A percentile compares a stretch with the other conserved stretches of the same genome.
Conservation (phyloP, 2,113 vertebrate genomes). For the Isurus oxyrinchus region DNA sequence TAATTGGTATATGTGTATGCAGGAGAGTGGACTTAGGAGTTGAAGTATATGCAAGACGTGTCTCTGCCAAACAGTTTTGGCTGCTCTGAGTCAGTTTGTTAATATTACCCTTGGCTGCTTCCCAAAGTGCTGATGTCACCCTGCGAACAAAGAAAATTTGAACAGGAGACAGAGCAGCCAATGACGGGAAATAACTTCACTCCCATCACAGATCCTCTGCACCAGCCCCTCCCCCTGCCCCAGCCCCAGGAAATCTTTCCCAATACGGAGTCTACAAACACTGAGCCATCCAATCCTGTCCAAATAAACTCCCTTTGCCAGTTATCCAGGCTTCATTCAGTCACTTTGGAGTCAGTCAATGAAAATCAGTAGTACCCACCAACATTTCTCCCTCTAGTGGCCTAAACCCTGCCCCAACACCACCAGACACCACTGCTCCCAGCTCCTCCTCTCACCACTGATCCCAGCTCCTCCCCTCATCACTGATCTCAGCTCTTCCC, state of each 20-base stretch:
- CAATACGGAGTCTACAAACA: background rate
- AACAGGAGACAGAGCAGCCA: background rate
- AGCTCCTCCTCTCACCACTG: background rate
- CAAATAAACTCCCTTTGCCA: background rate
- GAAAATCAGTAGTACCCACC: background rate
- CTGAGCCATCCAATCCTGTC: background rate
- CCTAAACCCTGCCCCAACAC: background rate
- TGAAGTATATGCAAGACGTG: background rate
- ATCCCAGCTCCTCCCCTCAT: background rate
- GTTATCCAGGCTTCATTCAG: background rate
- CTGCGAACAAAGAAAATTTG: background rate
- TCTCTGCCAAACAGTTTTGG: background rate
- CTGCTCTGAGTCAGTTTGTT: background rate
- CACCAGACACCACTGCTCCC: background rate
- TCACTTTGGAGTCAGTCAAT: background rate
- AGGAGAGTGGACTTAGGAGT: background rate
- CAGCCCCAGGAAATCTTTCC: background rate
- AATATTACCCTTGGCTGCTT: conserved; percentile 6
- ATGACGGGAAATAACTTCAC: background rate
- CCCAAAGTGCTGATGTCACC: background rate
- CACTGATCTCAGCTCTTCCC: background rate
- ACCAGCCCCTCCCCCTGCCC: too few relatives aligned
- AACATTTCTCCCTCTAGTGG: background rate
- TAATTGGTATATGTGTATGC: background rate
- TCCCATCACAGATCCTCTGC: background rate